A percentile compares a stretch with the other conserved stretches of the same genome.
Conservation (phyloP, 2,113 vertebrate genomes). For the Chrysochloris asiatica region DNA sequence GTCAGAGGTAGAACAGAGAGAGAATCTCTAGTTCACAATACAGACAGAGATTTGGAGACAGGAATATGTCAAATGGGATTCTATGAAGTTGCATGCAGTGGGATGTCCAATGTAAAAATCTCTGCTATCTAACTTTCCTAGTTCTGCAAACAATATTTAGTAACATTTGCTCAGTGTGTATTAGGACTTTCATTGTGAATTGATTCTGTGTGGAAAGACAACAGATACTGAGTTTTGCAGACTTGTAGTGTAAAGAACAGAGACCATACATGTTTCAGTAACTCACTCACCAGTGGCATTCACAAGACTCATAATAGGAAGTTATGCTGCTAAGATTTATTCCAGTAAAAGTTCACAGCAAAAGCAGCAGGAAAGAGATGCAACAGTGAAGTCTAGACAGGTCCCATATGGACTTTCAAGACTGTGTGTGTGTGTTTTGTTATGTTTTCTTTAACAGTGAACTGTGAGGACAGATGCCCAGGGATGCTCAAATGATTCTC, state of each 20-base stretch:
- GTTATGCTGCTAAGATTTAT: background rate
- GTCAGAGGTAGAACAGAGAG: background rate
- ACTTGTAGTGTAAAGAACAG: background rate
- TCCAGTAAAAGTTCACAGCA: background rate
- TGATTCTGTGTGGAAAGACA: slow-evolving; percentile 12
- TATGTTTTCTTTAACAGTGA: background rate
- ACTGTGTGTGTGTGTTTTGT: too few species aligned
- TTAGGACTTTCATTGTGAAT: background rate
- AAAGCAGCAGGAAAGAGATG: background rate
- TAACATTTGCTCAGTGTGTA: background rate
- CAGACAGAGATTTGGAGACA: background rate
- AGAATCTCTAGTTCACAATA: background rate
- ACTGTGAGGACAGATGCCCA: background rate
- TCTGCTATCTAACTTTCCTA: background rate
- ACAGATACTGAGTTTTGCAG: background rate
- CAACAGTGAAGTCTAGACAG: background rate
- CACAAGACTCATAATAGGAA: background rate
- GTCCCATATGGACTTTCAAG: background rate
- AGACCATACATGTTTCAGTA: background rate
- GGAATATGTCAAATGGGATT: background rate
- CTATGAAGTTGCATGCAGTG: background rate
- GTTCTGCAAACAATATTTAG: background rate
- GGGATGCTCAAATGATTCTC: background rate
- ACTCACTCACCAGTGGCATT: background rate
- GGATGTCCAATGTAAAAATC: background rate